phyloP scores from a whole-genome alignment of 2,888 invertebrate species.

The Copidosoma aretas region DNA sequence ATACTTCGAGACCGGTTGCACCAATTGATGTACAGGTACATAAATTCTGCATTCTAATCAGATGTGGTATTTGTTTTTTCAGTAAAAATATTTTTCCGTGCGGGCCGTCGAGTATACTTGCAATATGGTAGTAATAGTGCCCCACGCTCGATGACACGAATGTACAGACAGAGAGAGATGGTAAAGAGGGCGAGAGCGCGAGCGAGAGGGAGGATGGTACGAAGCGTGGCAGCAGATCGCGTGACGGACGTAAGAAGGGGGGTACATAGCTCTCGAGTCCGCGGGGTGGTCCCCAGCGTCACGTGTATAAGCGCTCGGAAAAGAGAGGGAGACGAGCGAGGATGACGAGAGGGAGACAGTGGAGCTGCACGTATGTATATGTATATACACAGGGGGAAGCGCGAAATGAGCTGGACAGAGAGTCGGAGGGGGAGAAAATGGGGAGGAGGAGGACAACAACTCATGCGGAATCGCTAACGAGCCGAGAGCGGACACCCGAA shows the following conservation, averaged over 20 bases:
- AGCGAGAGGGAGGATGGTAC: not conserved
- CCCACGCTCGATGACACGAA: too few species aligned
- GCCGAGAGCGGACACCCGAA: constrained; percentile 55
- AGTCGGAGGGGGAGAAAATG: constrained; percentile 41
- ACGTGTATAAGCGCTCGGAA: constrained; percentile 31
- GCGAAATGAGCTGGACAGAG: constrained; percentile 38
- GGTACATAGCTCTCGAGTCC: constrained; percentile 58
- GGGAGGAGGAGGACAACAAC: constrained; percentile 40
- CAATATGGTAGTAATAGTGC: too few species aligned
- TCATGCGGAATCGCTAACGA: constrained; percentile 43
- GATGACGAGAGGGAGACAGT: constrained; percentile 36
- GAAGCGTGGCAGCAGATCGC: constrained; percentile 43
- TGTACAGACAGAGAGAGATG: too few species aligned
- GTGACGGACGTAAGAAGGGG: constrained; percentile 58
- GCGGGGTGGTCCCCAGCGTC: constrained; percentile 47
- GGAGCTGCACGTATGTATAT: too few species aligned
- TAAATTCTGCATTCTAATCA: too few species aligned
- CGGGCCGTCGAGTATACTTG: too few species aligned
- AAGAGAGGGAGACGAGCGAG: constrained; percentile 20
- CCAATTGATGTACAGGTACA: not conserved
- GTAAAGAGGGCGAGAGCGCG: too few species aligned
- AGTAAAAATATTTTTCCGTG: too few species aligned
- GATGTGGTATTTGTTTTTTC: too few species aligned
- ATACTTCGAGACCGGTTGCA: not conserved
- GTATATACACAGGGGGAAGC: too few species aligned